Conservation (phyloP, 2,888 invertebrate genomes). For the Sycophila texana region DNA sequence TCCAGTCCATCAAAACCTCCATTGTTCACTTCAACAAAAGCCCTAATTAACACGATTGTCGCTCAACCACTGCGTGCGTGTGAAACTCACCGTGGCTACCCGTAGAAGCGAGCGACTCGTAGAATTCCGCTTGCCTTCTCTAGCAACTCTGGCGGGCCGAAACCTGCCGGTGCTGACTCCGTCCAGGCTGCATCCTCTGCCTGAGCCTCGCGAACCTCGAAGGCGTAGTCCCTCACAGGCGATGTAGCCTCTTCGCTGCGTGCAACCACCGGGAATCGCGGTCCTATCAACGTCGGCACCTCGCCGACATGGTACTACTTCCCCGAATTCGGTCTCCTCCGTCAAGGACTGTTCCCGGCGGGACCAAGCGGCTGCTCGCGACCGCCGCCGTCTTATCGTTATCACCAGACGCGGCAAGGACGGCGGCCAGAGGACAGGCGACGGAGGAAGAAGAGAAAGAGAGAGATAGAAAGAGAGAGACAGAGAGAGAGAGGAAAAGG, state of each 20-base stretch:
- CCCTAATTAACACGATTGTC: neutral
- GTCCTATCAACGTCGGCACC: slow-evolving; percentile 1
- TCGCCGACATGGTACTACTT: no score
- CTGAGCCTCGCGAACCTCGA: neutral
- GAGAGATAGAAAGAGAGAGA: slow-evolving; percentile 18
- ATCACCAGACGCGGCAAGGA: neutral
- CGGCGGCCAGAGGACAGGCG: neutral
- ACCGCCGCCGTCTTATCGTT: neutral
- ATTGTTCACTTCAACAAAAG: no score
- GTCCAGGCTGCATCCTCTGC: slow-evolving; percentile 38
- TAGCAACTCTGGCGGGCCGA: slow-evolving; percentile 29
- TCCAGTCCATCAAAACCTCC: slow-evolving; percentile 21
- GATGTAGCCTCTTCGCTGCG: neutral
- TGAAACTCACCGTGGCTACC: slow-evolving; percentile 43
- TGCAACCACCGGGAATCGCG: neutral
- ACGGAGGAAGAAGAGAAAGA: neutral
- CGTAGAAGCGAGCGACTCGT: no score
- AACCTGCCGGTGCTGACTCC: slow-evolving; percentile 6
- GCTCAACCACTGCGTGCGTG: neutral
- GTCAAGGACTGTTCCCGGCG: no score
- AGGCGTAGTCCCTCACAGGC: slow-evolving; percentile 1
- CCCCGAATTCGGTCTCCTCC: no score
- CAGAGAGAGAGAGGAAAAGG: slow-evolving; percentile 43
- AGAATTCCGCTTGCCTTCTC: neutral
- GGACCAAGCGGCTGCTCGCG: no score